These are phyloP conservation scores for Eulithis testata DNA, from an alignment of 2,888 invertebrate species.

Conservation along the genomic window DNA sequence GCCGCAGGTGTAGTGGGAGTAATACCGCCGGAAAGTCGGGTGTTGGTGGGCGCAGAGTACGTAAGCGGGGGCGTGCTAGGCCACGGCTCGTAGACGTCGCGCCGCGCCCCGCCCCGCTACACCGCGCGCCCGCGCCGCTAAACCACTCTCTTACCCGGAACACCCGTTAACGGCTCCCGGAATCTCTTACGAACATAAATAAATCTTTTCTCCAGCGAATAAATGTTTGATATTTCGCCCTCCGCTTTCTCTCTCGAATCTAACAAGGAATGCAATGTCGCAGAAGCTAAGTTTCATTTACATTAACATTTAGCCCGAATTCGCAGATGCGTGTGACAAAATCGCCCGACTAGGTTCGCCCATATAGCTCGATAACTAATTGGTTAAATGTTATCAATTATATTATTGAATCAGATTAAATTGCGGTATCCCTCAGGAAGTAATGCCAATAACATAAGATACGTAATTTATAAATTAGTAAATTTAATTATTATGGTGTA, in stretches of 20 bases:
- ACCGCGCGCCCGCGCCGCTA: conserved; percentile 55
- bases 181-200: conserved; percentile 75
- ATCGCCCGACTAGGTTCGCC: conserved; percentile 82
- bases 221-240: conserved; percentile 77
- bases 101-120: conserved; percentile 44
- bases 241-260: conserved; percentile 62
- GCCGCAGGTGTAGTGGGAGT: conserved; percentile 87
- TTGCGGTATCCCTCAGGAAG: conserved; percentile 83
- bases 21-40: conserved; percentile 86
- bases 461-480: conserved; percentile 61
- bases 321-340: conserved; percentile 76
- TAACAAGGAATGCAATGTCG: conserved; percentile 82
- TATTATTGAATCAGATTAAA: conserved; percentile 55
- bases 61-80: conserved; percentile 82
- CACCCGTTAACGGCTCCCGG: conserved; percentile 76
- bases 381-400: conserved; percentile 59
- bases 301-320: conserved; percentile 58
- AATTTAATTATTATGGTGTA: conserved; percentile 59
- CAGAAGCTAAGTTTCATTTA: conserved; percentile 61
- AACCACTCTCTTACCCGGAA: conserved; percentile 68
- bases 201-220: conserved; percentile 77
- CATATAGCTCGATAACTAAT: conserved; percentile 77
- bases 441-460: conserved; percentile 71
- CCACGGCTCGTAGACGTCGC: conserved; percentile 73
- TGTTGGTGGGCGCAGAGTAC: conserved; percentile 86